Conservation (phyloP, 2,797 vertebrate species). For the Hafferia zeledoni region DNA sequence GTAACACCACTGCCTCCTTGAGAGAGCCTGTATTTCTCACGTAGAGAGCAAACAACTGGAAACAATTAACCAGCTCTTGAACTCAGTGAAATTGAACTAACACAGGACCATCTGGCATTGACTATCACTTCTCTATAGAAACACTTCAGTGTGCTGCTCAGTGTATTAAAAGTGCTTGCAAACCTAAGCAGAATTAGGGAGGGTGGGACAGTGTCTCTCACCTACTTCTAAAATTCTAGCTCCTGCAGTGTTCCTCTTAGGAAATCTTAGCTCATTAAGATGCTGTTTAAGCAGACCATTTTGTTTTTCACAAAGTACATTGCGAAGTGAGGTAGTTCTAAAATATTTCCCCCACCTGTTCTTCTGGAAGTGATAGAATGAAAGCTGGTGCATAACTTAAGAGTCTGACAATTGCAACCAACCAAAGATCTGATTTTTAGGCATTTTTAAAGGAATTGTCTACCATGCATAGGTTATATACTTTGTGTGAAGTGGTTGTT, state of each 20-base stretch:
- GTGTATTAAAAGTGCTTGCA: neutral
- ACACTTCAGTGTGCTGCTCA: neutral
- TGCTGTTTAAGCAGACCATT: neutral
- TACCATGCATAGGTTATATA: neutral
- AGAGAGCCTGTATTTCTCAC: constrained; percentile 2
- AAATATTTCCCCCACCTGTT: neutral
- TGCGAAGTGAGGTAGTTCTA: neutral
- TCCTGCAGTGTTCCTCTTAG: neutral
- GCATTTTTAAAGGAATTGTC: neutral
- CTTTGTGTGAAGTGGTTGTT: neutral
- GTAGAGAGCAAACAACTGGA: constrained; percentile 40
- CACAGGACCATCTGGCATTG: neutral
- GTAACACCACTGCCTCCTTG: neutral
- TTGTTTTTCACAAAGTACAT: neutral
- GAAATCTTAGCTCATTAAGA: neutral
- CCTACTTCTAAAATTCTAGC: neutral
- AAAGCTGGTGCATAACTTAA: neutral
- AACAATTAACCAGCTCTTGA: constrained; percentile 50
- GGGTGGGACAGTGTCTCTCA: neutral
- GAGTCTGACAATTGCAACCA: neutral
- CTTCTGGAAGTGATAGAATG: neutral
- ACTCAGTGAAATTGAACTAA: constrained; percentile 29
- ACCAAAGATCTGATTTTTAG: neutral
- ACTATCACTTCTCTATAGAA: constrained; percentile 12
- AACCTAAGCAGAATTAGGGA: neutral